A percentile compares a stretch with the other conserved stretches of the same genome.
Evolutionary conservation across 1,140 invertebrate genomes (phyloP).

Genomic region (Drosophila nikananu): DNA sequence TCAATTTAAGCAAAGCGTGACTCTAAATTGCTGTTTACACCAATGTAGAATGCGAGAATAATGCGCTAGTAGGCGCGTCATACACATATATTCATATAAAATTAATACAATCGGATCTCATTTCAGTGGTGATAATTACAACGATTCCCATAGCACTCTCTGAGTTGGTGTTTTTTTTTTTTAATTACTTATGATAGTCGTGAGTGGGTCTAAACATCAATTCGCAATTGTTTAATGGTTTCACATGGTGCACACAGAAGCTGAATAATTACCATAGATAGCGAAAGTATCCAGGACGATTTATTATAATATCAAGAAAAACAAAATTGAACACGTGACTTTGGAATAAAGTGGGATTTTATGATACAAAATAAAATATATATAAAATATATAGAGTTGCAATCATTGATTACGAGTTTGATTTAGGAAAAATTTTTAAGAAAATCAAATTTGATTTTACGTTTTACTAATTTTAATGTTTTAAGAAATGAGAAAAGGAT

Average conservation of each 20-base stretch:
- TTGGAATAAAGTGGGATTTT: background rate
- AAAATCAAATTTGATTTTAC: background rate
- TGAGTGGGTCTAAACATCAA: background rate
- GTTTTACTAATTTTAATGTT: background rate
- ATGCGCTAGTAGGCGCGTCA: conserved; percentile 5
- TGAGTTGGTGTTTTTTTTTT: conserved; percentile 26
- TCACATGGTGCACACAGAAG: background rate
- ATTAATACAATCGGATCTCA: conserved; percentile 10
- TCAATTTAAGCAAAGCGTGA: conserved; percentile 63
- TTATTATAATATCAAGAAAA: background rate
- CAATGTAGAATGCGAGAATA: conserved; percentile 14
- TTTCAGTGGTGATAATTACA: conserved; percentile 69
- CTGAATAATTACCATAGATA: background rate
- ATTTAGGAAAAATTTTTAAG: too few species aligned
- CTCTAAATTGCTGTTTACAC: conserved; percentile 50
- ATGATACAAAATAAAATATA: too few species aligned
- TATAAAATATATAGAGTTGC: too few species aligned
- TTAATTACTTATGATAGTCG: conserved; percentile 31
- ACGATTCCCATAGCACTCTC: conserved; percentile 24
- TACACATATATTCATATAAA: conserved; percentile 18
- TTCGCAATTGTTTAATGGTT: background rate
- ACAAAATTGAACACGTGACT: background rate
- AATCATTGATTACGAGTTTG: background rate
- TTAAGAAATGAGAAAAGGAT: background rate
- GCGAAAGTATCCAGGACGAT: background rate